phyloP scores from a whole-genome alignment of 2,113 vertebrate species.

The Coreoperca whiteheadi region DNA sequence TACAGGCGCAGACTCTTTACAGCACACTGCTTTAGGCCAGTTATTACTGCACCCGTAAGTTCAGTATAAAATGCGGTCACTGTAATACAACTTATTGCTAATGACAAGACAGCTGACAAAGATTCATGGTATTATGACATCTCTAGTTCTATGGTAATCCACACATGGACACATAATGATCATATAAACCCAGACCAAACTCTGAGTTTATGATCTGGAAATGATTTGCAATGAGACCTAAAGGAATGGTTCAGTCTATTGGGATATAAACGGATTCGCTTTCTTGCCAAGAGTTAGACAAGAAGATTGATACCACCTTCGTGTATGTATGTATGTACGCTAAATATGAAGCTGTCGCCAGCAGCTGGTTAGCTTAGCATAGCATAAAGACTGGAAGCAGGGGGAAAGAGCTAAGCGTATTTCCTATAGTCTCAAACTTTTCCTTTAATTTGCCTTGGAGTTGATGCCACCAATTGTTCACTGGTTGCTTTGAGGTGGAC shows the following conservation, averaged over 20 bases:
- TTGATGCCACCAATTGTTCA: slow-evolving; percentile 13
- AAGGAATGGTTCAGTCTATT: slow-evolving; percentile 13
- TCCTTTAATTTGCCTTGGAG: slow-evolving; percentile 34
- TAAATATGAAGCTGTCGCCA: background rate
- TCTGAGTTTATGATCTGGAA: slow-evolving; percentile 13
- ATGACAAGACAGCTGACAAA: background rate
- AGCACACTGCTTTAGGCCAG: background rate
- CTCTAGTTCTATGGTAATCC: background rate
- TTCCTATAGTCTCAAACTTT: background rate
- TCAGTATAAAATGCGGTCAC: slow-evolving; percentile 44
- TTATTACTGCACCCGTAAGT: slow-evolving; percentile 6
- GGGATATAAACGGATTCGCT: background rate
- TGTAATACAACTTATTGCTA: slow-evolving; percentile 34
- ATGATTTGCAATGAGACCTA: slow-evolving; percentile 2
- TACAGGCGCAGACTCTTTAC: slow-evolving; percentile 24
- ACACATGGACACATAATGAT: background rate
- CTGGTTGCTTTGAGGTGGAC: slow-evolving; percentile 26
- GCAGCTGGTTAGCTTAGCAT: slow-evolving; percentile 1
- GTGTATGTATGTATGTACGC: background rate
- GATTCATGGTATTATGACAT: background rate
- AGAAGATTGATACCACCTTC: background rate
- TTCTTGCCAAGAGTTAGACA: background rate
- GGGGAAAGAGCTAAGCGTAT: background rate
- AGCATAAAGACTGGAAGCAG: background rate
- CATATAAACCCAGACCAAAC: slow-evolving; percentile 14